Base-by-base conservation (phyloP, 2,113 vertebrate genomes). In the Upupa epops region DNA sequence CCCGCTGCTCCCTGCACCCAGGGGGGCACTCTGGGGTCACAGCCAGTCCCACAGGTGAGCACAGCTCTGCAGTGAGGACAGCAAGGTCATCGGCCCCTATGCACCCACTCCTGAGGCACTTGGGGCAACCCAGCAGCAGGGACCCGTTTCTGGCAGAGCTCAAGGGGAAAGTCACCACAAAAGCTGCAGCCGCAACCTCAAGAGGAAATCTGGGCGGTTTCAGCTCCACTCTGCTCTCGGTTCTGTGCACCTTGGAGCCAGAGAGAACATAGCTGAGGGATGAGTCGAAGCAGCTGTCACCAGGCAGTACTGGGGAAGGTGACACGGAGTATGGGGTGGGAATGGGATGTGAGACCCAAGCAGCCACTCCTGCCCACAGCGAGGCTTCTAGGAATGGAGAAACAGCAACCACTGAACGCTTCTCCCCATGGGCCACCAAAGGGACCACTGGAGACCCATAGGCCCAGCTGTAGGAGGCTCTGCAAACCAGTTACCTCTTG, bases 401-500 rank as follows among this genome's bases (percentile, higher is more conserved):
- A 24, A 72, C 45, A 4, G 26, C 26, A 48, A 28, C 18, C 2
- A 1, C n/a, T 56, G 55, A 5, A 19, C 12, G 6, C 1, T 0
- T 14, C 42, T 81, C 80, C 80, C 69, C 52, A 76, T 0, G 1
- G 80, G 83, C 88, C 17, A 69, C 28, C 9, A 2, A 56, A 49
- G 0, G 24, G 80, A 77, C 45, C 21, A 2, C 55, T 1, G 1
- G 55, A 85, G 55, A 66, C 14, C 68, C 0, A 0, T 1, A 5
- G 36, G 54, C 71, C 34, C 0, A 0, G 60, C 26, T 2, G 22
- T 0, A 0, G 45, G 68, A 88, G n/a, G 63, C 55, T 90, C 68
- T 4, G 22, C 51, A 63, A 74, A 55, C 42, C 21, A 21, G 77
- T 89, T 31, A 55, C 48, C 59, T 59, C 87, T 31, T 17, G 0